Evolutionary conservation across 2,797 vertebrate genomes (phyloP), one percentile per base, ranked within the genome.

Genomic region (Microctenopoma lineatum): DNA sequence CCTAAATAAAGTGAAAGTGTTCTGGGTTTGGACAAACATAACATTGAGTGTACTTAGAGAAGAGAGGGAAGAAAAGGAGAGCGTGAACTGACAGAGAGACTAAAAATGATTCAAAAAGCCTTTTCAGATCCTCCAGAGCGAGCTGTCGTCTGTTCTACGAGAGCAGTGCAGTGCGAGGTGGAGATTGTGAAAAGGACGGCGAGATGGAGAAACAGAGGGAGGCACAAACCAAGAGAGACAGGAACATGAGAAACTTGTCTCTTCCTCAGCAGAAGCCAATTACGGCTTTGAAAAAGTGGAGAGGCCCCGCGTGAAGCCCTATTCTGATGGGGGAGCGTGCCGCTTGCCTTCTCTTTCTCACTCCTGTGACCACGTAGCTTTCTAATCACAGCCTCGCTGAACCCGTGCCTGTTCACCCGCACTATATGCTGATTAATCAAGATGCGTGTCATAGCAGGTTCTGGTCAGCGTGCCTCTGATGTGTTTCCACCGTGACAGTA

Each of bases 221-320:
- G 54, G 71, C 63, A 73, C 75, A 71, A 41, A 76, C 18, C 36
- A 63, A 55, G 65, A 51, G 59, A 86, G 80, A 81, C 75, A 75
- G 68, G 62, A 74, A 88, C 79, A 87, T 73, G 70, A 86, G 83
- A 88, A 85, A 83, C 77, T 60, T 7, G 51, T 84, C 79, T 85
- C 74, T 32, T 83, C 79, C 79, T 75, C 85, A 70, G 84, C 82
- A 71, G 86, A n/a, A 61, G 79, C 90, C 90, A 93, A 92, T 93
- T 92, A 93, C 47, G 65, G 69, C 65, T 80, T 82, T 71, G 84
- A 86, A 87, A 75, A 81, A 59, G 54, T 27, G 42, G 66, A 67
- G 83, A 75, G 70, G 73, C 79, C 75, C 73, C 50, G 81, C 67
- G 81, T 80, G 80, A 78, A 66, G 58, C 78, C 54, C n/a, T 63